Evolutionary conservation across 2,888 invertebrate genomes (phyloP).

Genomic region (Tenthredo notha): DNA sequence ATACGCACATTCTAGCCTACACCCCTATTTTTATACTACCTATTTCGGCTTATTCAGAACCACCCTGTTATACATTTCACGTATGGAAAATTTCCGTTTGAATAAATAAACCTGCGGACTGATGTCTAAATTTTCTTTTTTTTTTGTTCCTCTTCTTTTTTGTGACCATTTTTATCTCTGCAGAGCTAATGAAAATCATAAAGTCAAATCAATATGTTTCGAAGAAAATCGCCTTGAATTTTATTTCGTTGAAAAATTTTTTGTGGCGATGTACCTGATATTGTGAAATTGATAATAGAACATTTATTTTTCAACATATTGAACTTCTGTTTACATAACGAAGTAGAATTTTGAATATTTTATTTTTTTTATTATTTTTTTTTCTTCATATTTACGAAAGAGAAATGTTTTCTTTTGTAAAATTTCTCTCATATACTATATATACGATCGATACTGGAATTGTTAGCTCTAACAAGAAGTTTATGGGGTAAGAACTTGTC

Average conservation of each 20-base stretch:
- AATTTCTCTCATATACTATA: background rate
- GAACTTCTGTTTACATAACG: too few relatives aligned
- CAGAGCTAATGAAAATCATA: too few relatives aligned
- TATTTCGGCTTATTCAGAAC: background rate
- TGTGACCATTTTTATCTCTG: background rate
- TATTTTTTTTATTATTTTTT: too few relatives aligned
- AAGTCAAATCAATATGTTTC: too few relatives aligned
- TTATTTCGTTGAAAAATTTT: too few relatives aligned
- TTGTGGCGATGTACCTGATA: too few relatives aligned
- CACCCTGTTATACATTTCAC: background rate
- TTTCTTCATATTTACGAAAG: too few relatives aligned
- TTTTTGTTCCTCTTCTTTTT: too few relatives aligned
- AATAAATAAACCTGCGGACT: background rate
- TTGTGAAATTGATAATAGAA: too few relatives aligned
- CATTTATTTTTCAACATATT: too few relatives aligned
- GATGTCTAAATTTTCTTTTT: background rate
- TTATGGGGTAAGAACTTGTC: background rate
- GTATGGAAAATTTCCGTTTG: background rate
- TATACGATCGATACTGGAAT: background rate
- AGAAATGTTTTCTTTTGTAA: background rate
- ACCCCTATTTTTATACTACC: background rate
- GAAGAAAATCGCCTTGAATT: too few relatives aligned
- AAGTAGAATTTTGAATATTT: too few relatives aligned
- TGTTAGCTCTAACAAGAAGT: background rate
- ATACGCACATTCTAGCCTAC: background rate